Evolutionary conservation across 2,113 vertebrate genomes (phyloP), one percentile per base, ranked within the genome.

Genomic region (Hypomesus transpacificus): DNA sequence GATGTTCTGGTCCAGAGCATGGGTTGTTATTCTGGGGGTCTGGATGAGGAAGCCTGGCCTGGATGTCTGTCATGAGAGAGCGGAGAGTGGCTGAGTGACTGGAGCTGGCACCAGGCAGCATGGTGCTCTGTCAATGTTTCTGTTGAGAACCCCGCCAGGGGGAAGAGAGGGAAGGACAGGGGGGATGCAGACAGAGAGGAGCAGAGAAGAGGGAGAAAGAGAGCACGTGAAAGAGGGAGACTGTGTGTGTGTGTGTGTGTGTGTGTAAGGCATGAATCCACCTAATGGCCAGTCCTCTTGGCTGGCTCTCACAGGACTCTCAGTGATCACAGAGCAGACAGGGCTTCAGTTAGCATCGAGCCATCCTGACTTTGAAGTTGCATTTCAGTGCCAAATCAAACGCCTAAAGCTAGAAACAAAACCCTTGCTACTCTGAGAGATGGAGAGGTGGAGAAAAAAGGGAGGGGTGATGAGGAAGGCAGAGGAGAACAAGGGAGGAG

Each of bases 101-200:
- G 74, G 78, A 46, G 31, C 63, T 79, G 79, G 77, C 74, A 84
- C 68, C 26, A 70, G 74, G 66, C 76, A 84, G 70, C 78, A 61
- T 76, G 67, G 69, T 79, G 71, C 71, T 85, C 75, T 85, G 86
- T 85, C 80, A 84, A 82, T 85, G 80, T 80, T 85, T 82, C 81
- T 82, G 83, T 77, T 77, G 74, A 66, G 72, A 76, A 70, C 74
- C 68, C 21, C 74, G 78, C 73, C 84, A 80, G 79, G 39, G 39
- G 39, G 39, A 75, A 61, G 66, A 56, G 31, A 58, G 66, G 69
- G 14, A 28, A 13, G 26, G 24, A 21, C 14, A 14, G 69, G 73
- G 46, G 63, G 39, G 70, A 82, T 67, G 68, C 75, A 79, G 71
- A 77, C 56, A 81, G 80, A 67, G 70, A 78, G 11, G 18, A 24